Evolutionary conservation across 2,888 invertebrate species (phyloP), one percentile per base, ranked within the genome.

Genomic region (Sericinus montela): DNA sequence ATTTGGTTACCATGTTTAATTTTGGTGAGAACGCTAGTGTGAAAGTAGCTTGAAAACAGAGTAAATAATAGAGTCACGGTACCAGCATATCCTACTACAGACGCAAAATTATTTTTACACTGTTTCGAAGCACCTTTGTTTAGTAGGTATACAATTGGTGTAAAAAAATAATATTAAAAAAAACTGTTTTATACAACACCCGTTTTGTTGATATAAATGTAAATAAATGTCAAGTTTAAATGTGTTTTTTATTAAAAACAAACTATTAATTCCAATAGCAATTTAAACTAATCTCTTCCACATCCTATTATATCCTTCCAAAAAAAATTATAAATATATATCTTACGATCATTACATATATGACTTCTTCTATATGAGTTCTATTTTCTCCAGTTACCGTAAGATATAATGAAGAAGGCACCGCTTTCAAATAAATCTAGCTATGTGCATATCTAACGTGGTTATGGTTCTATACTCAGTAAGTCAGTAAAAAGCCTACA

Each of bases 171-270:
- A 62, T 67, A 64, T 64, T 65, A 69, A 83, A 80, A 78, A 73
- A 84, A 83, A 2, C 83, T 83, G 86, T 89, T 89, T 89, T 89
- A 88, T 89, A 89, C 89, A 88, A 88, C 88, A 88, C 85, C 87
- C 84, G 84, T 88, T 89, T 89, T 89, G 89, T 89, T 89, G 86
- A 88, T 84, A 87, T 89, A 79, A 82, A 89, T 89, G 89, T 89
- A 89, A 89, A 89, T 89, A 89, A 87, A 89, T 89, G 89, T 89
- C 88, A 88, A 89, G 89, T 89, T 74, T 76, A 84, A 73, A 66
- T 59, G 59, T 55, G 55, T 57, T 52, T 65, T 63, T 59, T 37
- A 39, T 61, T 53, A 52, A 55, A 29, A 11, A n/a, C 32, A 14
- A n/a, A n/a, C n/a, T n/a, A n/a, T n/a, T n/a, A n/a, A n/a, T n/a